Evolutionary conservation across 2,797 vertebrate species (phyloP).

Genomic region (Scleropages formosus): DNA sequence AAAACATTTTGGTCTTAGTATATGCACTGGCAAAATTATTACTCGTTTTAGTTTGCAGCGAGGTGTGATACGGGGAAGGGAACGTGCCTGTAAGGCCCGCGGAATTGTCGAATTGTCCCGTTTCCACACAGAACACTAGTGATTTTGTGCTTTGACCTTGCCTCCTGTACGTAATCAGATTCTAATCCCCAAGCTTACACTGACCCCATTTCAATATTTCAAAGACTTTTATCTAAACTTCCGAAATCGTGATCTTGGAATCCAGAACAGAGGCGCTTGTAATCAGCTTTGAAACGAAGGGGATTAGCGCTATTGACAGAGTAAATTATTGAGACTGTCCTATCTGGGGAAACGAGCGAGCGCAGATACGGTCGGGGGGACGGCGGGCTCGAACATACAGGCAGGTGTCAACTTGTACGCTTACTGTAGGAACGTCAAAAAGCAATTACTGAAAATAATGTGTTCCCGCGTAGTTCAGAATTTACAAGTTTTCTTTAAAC

Average conservation of each 20-base stretch:
- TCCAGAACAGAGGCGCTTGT: slow-evolving; percentile 20
- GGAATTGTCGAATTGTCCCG: not conserved
- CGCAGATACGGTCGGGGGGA: slow-evolving; percentile 3
- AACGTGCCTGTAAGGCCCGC: not conserved
- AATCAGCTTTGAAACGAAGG: slow-evolving; percentile 22
- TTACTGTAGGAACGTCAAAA: not conserved
- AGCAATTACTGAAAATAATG: not conserved
- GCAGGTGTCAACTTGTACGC: not conserved
- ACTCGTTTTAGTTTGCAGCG: not conserved
- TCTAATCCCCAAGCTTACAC: slow-evolving; percentile 12
- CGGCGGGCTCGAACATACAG: slow-evolving; percentile 18
- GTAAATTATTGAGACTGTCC: slow-evolving; percentile 9
- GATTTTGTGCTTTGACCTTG: not conserved
- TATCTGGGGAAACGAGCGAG: slow-evolving; percentile 8
- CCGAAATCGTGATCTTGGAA: slow-evolving; percentile 20
- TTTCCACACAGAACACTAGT: not conserved
- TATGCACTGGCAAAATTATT: slow-evolving; percentile 1
- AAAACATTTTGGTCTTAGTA: slow-evolving; percentile 11
- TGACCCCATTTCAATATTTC: slow-evolving; percentile 26
- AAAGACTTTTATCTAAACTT: slow-evolving; percentile 21
- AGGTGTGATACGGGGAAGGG: slow-evolving; percentile 4
- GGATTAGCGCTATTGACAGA: slow-evolving; percentile 16
- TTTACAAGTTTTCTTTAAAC: not conserved
- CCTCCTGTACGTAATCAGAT: not conserved
- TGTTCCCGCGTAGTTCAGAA: not conserved